phyloP scores from a whole-genome alignment of 2,797 vertebrate genomes.

The Acipenser ruthenus region DNA sequence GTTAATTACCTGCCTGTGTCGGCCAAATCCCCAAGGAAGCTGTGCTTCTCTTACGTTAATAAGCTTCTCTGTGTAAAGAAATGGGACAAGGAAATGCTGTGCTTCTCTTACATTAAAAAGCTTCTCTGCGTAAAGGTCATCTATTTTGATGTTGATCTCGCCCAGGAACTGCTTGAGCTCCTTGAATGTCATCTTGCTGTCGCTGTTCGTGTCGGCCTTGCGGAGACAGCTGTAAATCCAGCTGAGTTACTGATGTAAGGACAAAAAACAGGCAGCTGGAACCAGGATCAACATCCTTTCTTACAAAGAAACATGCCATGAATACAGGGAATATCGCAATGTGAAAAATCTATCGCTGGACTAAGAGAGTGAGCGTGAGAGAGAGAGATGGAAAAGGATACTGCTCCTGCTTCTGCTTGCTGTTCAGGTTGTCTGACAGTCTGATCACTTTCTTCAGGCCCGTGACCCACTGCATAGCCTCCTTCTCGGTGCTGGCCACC shows the following conservation, averaged over 20 bases:
- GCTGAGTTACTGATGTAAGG: conserved; percentile 70
- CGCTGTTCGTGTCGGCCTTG: conserved; percentile 87
- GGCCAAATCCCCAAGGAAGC: not conserved
- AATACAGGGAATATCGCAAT: not conserved
- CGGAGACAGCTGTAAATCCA: conserved; percentile 88
- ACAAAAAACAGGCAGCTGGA: conserved; percentile 11
- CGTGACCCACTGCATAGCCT: conserved; percentile 68
- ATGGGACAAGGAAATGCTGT: not conserved
- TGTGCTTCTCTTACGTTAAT: not conserved
- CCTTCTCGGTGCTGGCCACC: conserved; percentile 53
- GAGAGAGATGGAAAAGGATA: conserved; percentile 67
- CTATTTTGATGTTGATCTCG: conserved; percentile 79
- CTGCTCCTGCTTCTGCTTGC: conserved; percentile 81
- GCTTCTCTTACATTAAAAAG: conserved; percentile 68
- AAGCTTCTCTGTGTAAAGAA: conserved; percentile 19
- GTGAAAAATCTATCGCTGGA: no score
- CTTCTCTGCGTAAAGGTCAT: conserved; percentile 69
- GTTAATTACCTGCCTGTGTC: no score
- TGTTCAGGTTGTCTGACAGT: conserved; percentile 67
- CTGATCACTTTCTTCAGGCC: conserved; percentile 76
- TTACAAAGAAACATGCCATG: no score
- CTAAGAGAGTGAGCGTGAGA: no score
- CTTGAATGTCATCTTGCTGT: conserved; percentile 90
- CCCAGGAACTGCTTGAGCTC: conserved; percentile 85
- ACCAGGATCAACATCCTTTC: not conserved